Conservation (phyloP, 2,113 vertebrate genomes). For the Grammomys surdaster region DNA sequence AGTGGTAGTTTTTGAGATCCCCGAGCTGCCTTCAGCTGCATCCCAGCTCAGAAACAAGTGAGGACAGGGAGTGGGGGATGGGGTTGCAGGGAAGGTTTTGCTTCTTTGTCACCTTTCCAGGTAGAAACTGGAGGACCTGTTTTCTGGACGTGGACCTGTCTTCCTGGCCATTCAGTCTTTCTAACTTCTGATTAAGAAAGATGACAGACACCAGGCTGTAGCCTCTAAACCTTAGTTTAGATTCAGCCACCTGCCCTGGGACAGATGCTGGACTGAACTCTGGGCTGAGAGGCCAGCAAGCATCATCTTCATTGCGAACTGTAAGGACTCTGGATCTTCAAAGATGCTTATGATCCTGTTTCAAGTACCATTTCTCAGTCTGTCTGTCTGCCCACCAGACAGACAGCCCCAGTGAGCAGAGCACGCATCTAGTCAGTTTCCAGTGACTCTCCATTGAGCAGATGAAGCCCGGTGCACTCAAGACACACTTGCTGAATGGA, state of each 20-base stretch:
- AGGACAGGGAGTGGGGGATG: too few relatives aligned
- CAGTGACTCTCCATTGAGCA: not conserved
- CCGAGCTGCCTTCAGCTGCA: not conserved
- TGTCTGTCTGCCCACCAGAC: not conserved
- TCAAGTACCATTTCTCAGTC: not conserved
- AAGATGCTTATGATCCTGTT: rapidly evolving
- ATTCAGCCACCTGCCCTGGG: not conserved
- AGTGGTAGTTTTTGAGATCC: rapidly evolving
- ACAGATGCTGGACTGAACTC: rapidly evolving
- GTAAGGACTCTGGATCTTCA: not conserved
- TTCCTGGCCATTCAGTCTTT: not conserved
- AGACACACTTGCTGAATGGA: not conserved
- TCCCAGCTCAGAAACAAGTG: not conserved
- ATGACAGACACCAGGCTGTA: rapidly evolving
- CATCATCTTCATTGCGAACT: rapidly evolving
- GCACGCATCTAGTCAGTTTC: not conserved
- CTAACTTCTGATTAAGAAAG: not conserved
- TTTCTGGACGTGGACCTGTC: not conserved
- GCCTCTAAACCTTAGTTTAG: not conserved
- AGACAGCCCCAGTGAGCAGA: not conserved
- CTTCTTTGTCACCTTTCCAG: not conserved
- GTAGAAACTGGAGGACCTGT: not conserved
- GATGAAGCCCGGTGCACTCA: not conserved
- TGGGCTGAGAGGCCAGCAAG: not conserved
- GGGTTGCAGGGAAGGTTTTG: not conserved